Evolutionary conservation across 2,888 invertebrate species (phyloP).

Genomic region (Drosophila greeni): DNA sequence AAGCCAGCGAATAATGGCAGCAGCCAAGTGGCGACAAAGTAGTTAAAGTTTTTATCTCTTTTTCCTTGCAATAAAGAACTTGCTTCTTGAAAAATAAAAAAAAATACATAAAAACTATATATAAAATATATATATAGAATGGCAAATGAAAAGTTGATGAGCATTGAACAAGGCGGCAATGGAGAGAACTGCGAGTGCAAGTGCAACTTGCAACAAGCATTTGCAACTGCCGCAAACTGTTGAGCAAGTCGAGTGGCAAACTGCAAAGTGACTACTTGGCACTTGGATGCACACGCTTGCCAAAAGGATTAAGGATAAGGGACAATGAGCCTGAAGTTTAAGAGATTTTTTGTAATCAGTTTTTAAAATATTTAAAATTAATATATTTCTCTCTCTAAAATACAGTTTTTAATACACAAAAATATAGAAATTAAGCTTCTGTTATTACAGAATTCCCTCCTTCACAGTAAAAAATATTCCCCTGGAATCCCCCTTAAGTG

Average conservation of each 20-base stretch:
- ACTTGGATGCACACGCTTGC: conserved; percentile 36
- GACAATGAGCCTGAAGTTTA: no score
- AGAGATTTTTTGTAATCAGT: no score
- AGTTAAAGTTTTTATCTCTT: conserved; percentile 60
- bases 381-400: no score
- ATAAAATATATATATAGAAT: conserved; percentile 39
- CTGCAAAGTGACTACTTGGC: conserved; percentile 42
- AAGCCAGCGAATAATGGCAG: conserved; percentile 51
- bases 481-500: conserved; percentile 8
- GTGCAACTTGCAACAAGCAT: conserved; percentile 20
- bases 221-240: conserved; percentile 37
- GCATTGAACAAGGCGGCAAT: conserved; percentile 57
- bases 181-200: conserved; percentile 5
- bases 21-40: conserved; percentile 68
- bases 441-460: not conserved
- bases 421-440: not conserved
- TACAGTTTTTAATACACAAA: not conserved
- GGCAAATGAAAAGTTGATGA: conserved; percentile 71
- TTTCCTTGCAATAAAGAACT: not conserved
- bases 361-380: no score
- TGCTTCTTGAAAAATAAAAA: conserved; percentile 3
- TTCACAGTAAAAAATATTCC: not conserved
- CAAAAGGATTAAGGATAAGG: conserved; percentile 7
- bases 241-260: conserved; percentile 38
- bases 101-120: not conserved